Evolutionary conservation across 2,797 vertebrate species (phyloP).

Genomic region (Sylvia borin): DNA sequence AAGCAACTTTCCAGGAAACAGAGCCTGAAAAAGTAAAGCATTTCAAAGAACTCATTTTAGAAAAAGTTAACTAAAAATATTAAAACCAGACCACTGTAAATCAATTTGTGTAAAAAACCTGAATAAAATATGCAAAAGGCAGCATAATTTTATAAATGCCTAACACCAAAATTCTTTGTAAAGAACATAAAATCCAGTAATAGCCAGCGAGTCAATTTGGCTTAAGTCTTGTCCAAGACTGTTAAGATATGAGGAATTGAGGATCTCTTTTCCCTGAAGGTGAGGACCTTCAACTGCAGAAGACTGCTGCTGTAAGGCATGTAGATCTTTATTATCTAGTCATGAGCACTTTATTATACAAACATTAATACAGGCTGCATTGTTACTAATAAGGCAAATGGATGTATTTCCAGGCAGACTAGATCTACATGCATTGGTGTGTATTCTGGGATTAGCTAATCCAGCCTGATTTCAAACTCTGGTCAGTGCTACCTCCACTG

Average conservation of each 20-base stretch:
- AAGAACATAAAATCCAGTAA: background rate
- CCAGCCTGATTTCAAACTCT: background rate
- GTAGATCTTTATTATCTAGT: background rate
- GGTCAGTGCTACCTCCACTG: accelerated
- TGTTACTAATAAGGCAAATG: background rate
- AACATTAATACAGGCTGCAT: background rate
- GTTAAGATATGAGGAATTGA: background rate
- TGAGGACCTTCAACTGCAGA: background rate
- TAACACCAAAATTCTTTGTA: background rate
- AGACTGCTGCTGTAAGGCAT: background rate
- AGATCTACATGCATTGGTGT: background rate
- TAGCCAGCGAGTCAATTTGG: background rate
- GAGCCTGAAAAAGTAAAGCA: background rate
- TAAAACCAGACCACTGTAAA: background rate
- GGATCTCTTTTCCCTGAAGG: background rate
- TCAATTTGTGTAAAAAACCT: background rate
- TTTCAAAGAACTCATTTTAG: background rate
- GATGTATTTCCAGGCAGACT: background rate
- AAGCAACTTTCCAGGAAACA: background rate
- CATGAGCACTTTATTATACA: background rate
- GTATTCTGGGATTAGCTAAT: background rate
- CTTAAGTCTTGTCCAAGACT: background rate
- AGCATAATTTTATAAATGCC: background rate
- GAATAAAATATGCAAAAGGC: background rate
- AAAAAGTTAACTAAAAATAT: background rate